Evolutionary conservation across 2,888 invertebrate genomes (phyloP), one percentile per base, ranked within the genome.

Genomic region (Venusia cambrica): DNA sequence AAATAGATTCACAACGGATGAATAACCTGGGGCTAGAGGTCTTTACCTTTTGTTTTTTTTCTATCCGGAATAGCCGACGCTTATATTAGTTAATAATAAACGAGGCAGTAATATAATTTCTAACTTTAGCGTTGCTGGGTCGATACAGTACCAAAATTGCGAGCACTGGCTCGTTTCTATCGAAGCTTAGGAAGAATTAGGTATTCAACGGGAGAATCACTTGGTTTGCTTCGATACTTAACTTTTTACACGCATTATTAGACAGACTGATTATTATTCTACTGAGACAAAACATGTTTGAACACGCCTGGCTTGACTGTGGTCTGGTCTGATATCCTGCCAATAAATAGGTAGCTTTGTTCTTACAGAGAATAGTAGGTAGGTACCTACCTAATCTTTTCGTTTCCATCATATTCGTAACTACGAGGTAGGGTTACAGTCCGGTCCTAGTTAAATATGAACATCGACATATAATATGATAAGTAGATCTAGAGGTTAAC

Each of bases 1-100:
- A 68, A 73, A 71, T 70, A 71, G 69, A 71, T 62, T 65, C 60
- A 69, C 64, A 60, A 54, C 66, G 60, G 78, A 74, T 76, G 77
- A 78, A 74, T 77, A 70, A 70, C 74, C 75, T 53, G 59, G 54
- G 51, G 45, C 57, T 48, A 51, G 58, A 59, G 60, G 62, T 66
- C 54, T 61, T 42, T 45, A 48, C 51, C 62, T 57, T 65, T 68
- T 64, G 62, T 69, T 66, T 63, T 55, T 62, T 63, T 57, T 46
- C 38, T 49, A 51, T 45, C 42, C 48, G 53, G 45, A 45, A 51
- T 53, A 39, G 28, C 32, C 14, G 28, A 19, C 15, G 31, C 18
- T 38, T 51, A 49, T 52, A 42, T 39, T 19, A 9, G 12, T 29
- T 34, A 33, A 29, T 39, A 34, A 21, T 39, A 30, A 17, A 34